A percentile compares a stretch with the other conserved stretches of the same genome.
Evolutionary conservation across 2,888 invertebrate genomes (phyloP).

Genomic region (Lepidonotus clava): DNA sequence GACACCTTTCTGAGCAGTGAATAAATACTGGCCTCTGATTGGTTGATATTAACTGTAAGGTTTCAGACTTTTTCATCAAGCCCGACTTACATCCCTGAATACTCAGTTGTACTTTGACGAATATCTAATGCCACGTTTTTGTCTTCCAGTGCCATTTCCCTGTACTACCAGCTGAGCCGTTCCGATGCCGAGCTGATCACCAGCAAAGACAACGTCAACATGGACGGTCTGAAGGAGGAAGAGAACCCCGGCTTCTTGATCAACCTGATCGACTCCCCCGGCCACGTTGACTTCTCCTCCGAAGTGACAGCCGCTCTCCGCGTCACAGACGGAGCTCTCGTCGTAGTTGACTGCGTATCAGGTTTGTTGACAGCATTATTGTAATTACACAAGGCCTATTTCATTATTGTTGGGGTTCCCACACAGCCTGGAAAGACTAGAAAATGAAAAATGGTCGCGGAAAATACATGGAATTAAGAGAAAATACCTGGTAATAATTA

Average conservation of each 20-base stretch:
- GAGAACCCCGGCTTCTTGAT: constrained; percentile 96
- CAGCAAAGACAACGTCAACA: constrained; percentile 80
- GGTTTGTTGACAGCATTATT: constrained; percentile 85
- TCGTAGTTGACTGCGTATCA: constrained; percentile 99
- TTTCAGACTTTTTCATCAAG: no score
- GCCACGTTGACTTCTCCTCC: constrained; percentile 99
- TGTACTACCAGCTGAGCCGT: constrained; percentile 98
- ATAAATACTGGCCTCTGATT: no score
- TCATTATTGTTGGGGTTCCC: background rate
- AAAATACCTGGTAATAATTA: no score
- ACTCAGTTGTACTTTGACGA: no score
- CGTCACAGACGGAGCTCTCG: constrained; percentile 99
- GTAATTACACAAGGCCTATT: no score
- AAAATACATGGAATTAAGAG: no score
- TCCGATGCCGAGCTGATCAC: constrained; percentile 97
- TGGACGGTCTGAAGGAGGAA: constrained; percentile 75
- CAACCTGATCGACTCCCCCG: constrained; percentile 99
- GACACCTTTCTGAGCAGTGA: no score
- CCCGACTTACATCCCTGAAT: no score
- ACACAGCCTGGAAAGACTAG: no score
- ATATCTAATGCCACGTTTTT: no score
- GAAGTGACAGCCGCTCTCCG: constrained; percentile 99
- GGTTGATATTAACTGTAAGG: no score
- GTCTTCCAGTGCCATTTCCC: constrained; percentile 96
- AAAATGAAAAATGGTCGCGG: no score